Conservation (phyloP, 2,113 vertebrate species). For the Electrona antarctica region DNA sequence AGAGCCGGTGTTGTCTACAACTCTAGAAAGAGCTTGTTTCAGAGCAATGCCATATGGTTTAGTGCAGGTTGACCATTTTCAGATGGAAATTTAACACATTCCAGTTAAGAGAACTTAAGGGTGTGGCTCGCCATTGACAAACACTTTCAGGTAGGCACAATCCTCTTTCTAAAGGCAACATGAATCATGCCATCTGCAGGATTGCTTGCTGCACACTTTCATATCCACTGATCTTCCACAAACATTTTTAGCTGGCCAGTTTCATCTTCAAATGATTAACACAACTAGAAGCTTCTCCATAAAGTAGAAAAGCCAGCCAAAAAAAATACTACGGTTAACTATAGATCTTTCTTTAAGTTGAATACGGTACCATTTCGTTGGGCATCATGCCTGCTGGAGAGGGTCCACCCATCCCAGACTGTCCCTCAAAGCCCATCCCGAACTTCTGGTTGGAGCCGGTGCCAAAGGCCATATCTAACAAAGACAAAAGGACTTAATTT, state of each 20-base stretch:
- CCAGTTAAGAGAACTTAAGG: conserved; percentile 48
- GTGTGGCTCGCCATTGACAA: conserved; percentile 30
- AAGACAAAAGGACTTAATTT: not conserved
- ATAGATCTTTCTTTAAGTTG: conserved; percentile 70
- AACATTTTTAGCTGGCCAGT: conserved; percentile 8
- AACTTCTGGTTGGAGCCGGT: conserved; percentile 88
- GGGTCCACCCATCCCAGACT: conserved; percentile 88
- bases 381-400: conserved; percentile 85
- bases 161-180: conserved; percentile 30
- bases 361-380: conserved; percentile 99
- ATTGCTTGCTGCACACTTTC: conserved; percentile 9
- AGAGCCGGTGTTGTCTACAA: conserved; percentile 25
- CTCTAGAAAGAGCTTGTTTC: conserved; percentile 24
- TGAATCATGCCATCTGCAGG: conserved; percentile 20
- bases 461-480: conserved; percentile 87
- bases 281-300: conserved; percentile 21
- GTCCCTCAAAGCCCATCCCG: conserved; percentile 92
- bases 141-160: conserved; percentile 3
- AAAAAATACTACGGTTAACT: conserved; percentile 28
- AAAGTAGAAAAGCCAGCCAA: conserved; percentile 26
- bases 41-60: conserved; percentile 50
- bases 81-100: conserved; percentile 17
- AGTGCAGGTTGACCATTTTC: conserved; percentile 75
- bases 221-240: not conserved
- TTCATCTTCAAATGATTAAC: not conserved